Evolutionary conservation across 2,888 invertebrate genomes (phyloP), one percentile per base, ranked within the genome.

Genomic region (Ptilodon capucinus): DNA sequence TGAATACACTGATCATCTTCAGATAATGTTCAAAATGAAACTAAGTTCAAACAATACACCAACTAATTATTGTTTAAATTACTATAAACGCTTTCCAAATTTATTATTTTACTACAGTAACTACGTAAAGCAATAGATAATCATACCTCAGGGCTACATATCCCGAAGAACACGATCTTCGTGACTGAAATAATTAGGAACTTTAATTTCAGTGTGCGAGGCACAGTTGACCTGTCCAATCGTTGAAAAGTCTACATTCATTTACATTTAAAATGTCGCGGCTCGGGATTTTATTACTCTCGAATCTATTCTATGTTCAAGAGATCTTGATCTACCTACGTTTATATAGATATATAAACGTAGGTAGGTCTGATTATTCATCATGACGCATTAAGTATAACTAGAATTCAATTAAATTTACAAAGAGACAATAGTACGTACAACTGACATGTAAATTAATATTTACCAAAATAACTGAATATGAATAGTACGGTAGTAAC

Each of bases 1-100:
- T 64, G 67, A 72, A 70, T 70, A 67, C 66, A 68, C 73, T 60
- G 68, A 68, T 71, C 71, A 68, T 68, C 64, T 64, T 69, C 57
- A 55, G 48, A 52, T 61, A 55, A 56, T 57, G 54, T 56, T 53
- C 14, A 16, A 34, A 16, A 14, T n/a, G n/a, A n/a, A n/a, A n/a
- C n/a, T n/a, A n/a, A n/a, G n/a, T n/a, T n/a, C n/a, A n/a, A n/a
- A 30, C 30, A 14, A 9, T 34, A 16, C 9, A 17, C 34, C 2
- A 34, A 34, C n/a, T 11, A 28, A n/a, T 28, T 28, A 8, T 28
- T 11, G 4, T 28, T n/a, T 11, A 28, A 28, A 28, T 28, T n/a
- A n/a, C 2, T 9, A 4, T 28, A n/a, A 4, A n/a, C 1, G n/a
- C n/a, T n/a, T n/a, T n/a, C n/a, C n/a, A n/a, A n/a, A n/a, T n/a